Base-by-base conservation (phyloP, 2,888 invertebrate species). In the Aricia artaxerxes region DNA sequence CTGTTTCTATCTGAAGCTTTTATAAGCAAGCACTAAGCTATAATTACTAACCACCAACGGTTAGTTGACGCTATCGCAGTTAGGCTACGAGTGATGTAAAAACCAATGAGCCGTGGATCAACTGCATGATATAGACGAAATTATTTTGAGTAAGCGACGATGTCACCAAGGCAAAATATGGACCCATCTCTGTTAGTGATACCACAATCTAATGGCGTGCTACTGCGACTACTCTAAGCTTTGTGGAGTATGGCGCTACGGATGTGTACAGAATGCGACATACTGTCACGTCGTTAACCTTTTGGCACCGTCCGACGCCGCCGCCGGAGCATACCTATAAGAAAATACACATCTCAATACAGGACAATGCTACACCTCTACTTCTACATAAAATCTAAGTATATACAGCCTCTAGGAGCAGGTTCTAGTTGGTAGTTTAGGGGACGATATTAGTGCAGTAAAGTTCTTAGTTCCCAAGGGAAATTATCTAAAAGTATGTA, bases 321-420 rank as follows among this genome's bases (percentile, higher is more conserved):
- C 83, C 57, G 88, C 83, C 82, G 87, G 83, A 38, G 85, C 88
- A 87, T 90, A 90, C 90, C 90, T 90, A 90, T 61, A 82, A 82
- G 53, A 85, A 83, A 87, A 87, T 82, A 78, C 53, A 78, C 35
- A 57, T 53, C 35, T 69, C 64, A 64, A 11, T 64, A 64, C 1
- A 4, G 24, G 31, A 64, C 9, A 24, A 11, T 24, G 7, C 64
- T 64, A 31, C 31, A 31, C 11, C 64, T 6, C 11, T 64, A 64
- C 64, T 11, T 49, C 9, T 11, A 49, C 49, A 61, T 61, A 61
- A 61, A 61, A 61, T 61, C 24, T 61, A 24, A 61, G 24, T 6
- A 60, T 16, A 57, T 9, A 44, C 6, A 44, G 44, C 44, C 9
- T 44, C 7, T 7, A 44, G 9, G 40, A 6, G 6, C 5, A 44